Evolutionary conservation across 2,888 invertebrate genomes (phyloP).

Genomic region (Odontomyia ornata): DNA sequence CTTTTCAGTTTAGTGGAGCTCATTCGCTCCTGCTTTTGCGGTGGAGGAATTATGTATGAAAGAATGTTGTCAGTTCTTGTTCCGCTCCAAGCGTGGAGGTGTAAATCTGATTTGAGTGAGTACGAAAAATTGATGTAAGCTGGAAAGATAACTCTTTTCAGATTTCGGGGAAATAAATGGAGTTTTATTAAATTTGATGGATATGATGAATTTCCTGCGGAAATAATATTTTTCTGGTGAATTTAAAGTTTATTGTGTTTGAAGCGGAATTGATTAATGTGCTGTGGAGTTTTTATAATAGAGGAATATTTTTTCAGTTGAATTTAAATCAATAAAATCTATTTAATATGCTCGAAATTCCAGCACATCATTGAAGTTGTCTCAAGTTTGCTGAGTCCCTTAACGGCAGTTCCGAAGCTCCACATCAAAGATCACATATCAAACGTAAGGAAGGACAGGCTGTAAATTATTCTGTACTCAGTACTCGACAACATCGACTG

Average conservation of each 20-base stretch:
- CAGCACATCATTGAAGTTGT: background rate
- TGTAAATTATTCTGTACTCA: conserved; percentile 32
- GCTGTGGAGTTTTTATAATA: too few relatives aligned
- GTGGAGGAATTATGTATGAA: background rate
- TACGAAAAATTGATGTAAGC: conserved; percentile 46
- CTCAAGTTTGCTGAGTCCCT: conserved; percentile 9
- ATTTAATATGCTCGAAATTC: too few relatives aligned
- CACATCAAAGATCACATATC: conserved; percentile 34
- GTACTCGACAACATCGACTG: conserved; percentile 2
- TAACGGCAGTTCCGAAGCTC: background rate
- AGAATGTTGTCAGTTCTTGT: conserved; percentile 38
- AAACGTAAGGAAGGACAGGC: conserved; percentile 34
- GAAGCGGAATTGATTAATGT: too few relatives aligned
- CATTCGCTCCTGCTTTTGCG: background rate
- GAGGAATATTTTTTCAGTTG: too few relatives aligned
- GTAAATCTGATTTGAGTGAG: conserved; percentile 47
- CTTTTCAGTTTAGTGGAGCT: conserved; percentile 2
- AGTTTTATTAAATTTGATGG: conserved; percentile 39
- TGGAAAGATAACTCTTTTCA: conserved; percentile 15
- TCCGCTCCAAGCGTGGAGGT: background rate
- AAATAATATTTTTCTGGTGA: background rate
- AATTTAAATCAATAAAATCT: too few relatives aligned
- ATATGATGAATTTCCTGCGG: conserved; percentile 3
- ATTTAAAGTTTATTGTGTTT: background rate
- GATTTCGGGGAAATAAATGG: conserved; percentile 22